phyloP scores from a whole-genome alignment of 2,113 vertebrate genomes.

The Cryptotis parvus region DNA sequence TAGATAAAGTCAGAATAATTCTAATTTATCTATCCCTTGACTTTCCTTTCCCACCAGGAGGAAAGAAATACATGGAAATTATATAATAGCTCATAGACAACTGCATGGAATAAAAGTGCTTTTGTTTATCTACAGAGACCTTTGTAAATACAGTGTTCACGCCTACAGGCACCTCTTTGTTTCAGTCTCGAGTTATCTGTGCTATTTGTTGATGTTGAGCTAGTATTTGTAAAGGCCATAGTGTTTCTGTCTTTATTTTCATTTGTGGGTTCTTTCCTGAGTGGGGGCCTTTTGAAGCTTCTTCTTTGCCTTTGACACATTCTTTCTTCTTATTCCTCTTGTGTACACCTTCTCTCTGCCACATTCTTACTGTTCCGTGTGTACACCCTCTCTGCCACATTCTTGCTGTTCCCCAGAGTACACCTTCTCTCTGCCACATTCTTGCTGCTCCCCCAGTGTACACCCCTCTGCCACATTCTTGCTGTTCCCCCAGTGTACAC shows the following conservation, averaged over 20 bases:
- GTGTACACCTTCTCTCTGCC: not conserved
- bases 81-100: not conserved
- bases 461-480: too few relatives aligned
- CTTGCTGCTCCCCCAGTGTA: too few relatives aligned
- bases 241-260: not conserved
- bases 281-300: not conserved
- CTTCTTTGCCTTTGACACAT: not conserved
- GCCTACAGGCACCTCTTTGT: not conserved
- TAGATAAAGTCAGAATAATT: not conserved
- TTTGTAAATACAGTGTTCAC: not conserved
- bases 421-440: too few relatives aligned
- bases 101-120: not conserved
- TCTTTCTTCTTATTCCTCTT: not conserved
- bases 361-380: too few relatives aligned
- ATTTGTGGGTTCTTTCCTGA: not conserved
- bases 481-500: too few relatives aligned
- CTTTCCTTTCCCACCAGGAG: not conserved
- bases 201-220: constrained; percentile 1
- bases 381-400: not conserved
- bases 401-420: too few relatives aligned
- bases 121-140: not conserved
- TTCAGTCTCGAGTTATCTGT: constrained; percentile 5
- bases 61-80: constrained; percentile 2
- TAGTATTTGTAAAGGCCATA: not conserved
- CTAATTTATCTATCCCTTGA: not conserved